Percentiles rank a stretch among this genome's conserved stretches.
Evolutionary conservation across 2,113 vertebrate genomes (phyloP).

Genomic region (Halichoerus grypus): DNA sequence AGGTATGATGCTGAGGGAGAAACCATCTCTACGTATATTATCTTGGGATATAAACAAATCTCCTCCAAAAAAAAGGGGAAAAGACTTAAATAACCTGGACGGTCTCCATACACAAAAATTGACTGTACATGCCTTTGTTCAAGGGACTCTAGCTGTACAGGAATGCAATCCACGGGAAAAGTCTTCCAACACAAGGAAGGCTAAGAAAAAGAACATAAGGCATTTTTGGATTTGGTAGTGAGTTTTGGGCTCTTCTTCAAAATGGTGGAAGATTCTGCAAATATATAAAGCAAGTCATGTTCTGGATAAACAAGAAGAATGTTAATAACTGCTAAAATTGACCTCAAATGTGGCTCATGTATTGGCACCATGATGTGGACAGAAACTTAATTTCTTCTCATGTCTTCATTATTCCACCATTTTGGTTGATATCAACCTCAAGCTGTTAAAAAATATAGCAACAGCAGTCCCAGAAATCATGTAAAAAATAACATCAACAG

Average conservation of each 20-base stretch:
- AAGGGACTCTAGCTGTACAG: background rate
- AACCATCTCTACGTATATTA: background rate
- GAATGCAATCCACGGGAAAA: background rate
- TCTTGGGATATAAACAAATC: background rate
- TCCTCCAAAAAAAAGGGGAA: background rate
- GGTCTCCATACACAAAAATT: background rate
- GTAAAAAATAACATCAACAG: background rate
- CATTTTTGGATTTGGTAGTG: background rate
- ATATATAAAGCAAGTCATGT: background rate
- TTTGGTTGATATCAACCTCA: background rate
- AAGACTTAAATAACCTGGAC: background rate
- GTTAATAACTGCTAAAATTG: background rate
- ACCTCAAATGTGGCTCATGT: background rate
- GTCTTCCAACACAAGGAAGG: background rate
- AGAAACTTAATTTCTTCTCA: background rate
- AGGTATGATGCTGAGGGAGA: background rate
- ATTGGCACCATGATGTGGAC: background rate
- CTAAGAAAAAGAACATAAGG: background rate
- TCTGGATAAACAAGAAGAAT: background rate
- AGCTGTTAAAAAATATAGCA: background rate
- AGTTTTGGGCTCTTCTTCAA: background rate
- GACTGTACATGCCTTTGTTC: background rate
- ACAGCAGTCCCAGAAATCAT: background rate
- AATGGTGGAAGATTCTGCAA: background rate
- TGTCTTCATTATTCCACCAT: background rate